Base-by-base conservation (phyloP, 2,888 invertebrate genomes). In the Periphyllus acericola region DNA sequence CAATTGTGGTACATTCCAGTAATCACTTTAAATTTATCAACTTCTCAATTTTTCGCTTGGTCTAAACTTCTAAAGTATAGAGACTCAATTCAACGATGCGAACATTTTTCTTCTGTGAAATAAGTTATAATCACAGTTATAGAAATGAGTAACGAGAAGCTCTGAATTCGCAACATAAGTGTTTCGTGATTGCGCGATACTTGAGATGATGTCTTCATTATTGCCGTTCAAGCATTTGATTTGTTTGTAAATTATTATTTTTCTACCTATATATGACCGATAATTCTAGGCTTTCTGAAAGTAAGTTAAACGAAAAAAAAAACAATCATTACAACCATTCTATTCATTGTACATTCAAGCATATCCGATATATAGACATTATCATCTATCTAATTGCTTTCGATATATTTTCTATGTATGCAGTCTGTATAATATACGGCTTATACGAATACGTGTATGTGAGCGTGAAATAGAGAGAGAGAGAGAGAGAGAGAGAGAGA, bases 201-300 rank as follows among this genome's bases (percentile, higher is more conserved):
- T 34, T 34, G 29, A 19, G 55, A 21, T 17, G 52, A 52, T 52
- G 11, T 11, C 2, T 11, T 17, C 17, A 3, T 5, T 71, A 32
- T 6, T 36, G 19, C 17, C 14, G 19, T 36, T 21, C 6, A 36
- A 36, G n/a, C n/a, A 29, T 40, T 40, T n/a, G n/a, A 60, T 34
- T 79, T 34, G 55, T 34, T 79, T 78, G 32, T 34, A 34, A 79
- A 29, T 68, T n/a, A 25, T 68, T n/a, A 36, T 34, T 80, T 66
- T 80, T 8, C 4, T 74, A 21, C 68, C 6, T 68, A n/a, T n/a
- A 14, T 46, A 14, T 46, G 46, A 14, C 11, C 46, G 14, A 14
- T 11, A 14, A 46, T 14, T 46, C 46, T 46, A 14, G 14, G 11
- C 14, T 46, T 8, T 46, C 4, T 46, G 14, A 9, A 9, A 40